Conservation (phyloP, 2,113 vertebrate genomes). For the Plecotus auritus region DNA sequence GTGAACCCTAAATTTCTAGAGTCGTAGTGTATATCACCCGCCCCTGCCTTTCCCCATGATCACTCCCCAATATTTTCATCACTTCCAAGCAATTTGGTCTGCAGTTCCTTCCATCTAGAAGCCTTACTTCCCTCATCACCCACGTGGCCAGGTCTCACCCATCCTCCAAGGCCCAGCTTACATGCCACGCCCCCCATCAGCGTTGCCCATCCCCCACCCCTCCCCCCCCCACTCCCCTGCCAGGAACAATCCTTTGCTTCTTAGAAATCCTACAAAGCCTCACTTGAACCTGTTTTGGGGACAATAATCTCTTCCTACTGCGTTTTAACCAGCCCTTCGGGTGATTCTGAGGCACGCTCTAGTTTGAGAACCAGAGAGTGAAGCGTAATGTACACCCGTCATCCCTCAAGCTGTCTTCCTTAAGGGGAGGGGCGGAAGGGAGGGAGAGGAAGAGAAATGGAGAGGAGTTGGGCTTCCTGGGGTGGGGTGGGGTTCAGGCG, state of each 20-base stretch:
- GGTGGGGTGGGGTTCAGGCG: no score
- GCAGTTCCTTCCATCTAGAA: background rate
- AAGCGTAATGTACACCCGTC: background rate
- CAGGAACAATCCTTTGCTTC: background rate
- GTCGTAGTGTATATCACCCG: background rate
- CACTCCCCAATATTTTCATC: background rate
- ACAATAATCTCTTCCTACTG: background rate
- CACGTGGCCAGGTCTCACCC: background rate
- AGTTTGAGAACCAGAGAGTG: background rate
- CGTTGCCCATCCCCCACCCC: background rate
- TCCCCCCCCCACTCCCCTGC: no score
- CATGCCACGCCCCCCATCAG: background rate
- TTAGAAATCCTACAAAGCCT: background rate
- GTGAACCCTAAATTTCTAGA: background rate
- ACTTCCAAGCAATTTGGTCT: background rate
- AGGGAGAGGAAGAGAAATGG: background rate
- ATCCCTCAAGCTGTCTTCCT: no score
- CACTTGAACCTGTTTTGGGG: background rate
- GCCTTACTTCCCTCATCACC: background rate
- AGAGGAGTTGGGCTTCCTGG: background rate
- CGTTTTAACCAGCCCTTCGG: background rate
- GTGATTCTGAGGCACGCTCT: background rate
- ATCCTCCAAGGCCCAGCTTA: background rate
- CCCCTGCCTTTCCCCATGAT: background rate
- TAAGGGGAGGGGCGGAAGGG: background rate